Evolutionary conservation across 2,113 vertebrate species (phyloP), one percentile per base, ranked within the genome.

Genomic region (Cnemophilus loriae): DNA sequence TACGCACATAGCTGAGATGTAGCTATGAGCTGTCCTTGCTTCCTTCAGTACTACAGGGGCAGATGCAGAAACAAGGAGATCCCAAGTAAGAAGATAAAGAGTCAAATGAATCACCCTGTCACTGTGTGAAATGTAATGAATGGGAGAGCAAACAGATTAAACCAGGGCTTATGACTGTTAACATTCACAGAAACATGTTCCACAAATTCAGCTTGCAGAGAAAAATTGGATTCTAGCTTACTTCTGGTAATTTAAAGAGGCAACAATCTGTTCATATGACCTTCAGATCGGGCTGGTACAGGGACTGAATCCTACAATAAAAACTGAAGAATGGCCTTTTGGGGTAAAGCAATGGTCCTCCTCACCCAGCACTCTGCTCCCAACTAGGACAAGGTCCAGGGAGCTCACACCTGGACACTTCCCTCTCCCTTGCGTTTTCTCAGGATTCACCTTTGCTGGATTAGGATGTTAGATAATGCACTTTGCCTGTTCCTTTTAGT

Each of bases 151-250:
- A 75, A 78, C 33, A 49, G 84, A 75, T 87, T 83, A 79, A 94
- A 39, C 47, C 60, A 75, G 68, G 55, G 42, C 30, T 77, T 79
- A 53, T 65, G 61, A 83, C 46, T 85, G 46, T 53, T 87, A 69
- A 73, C 82, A 74, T 61, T 89, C 50, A 50, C 1, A 11, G 89
- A 95, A 95, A 74, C 9, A 37, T 57, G 49, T 69, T 90, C 50
- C 47, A 70, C 35, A 94, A 73, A 90, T 80, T 63, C 90, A 67
- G 50, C 59, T 94, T 93, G 85, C 75, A 1, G 18, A 76, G 84
- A 90, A 95, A 80, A 86, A 82, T 7, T 78, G 46, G 68, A 85
- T 87, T 74, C 78, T 70, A 88, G 47, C 71, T 95, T 95, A 88
- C 59, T 74, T 93, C 71, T 90, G 90, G 71, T 84, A 77, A 80